Percentiles rank a stretch among this genome's conserved stretches.
These are phyloP conservation scores for Rallus limicola DNA, from an alignment of 2,113 vertebrate species.

Conservation along the genomic window DNA sequence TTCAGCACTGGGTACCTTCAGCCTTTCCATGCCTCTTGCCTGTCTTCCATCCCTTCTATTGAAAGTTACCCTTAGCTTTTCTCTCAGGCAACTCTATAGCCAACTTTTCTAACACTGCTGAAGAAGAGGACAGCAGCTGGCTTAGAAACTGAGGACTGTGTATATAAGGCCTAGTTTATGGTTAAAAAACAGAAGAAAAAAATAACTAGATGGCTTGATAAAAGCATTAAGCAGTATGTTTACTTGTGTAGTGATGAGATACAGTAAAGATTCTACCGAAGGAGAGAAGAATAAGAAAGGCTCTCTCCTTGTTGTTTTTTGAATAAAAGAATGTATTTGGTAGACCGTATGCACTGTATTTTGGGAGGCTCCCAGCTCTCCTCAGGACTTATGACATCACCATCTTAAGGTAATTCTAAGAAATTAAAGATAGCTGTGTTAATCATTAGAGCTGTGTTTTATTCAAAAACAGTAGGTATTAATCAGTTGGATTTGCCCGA, in stretches of 20 bases:
- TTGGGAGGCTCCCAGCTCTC: not conserved
- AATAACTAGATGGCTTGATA: not conserved
- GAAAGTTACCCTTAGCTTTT: not conserved
- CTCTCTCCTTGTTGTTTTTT: not conserved
- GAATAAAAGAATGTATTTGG: not conserved
- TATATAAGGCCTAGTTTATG: fast-evolving
- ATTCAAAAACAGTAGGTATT: not conserved
- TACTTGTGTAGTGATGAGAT: not conserved
- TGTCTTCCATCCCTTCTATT: not conserved
- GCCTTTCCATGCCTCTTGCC: not conserved
- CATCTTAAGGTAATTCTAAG: not conserved
- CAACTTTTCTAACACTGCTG: not conserved
- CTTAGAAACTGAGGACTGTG: not conserved
- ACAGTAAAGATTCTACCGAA: not conserved
- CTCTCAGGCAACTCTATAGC: not conserved
- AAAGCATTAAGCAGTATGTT: not conserved
- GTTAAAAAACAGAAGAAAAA: not conserved
- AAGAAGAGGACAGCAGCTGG: not conserved
- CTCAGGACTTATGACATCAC: not conserved
- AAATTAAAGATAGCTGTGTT: not conserved
- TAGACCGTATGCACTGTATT: not conserved
- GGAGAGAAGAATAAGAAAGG: not conserved
- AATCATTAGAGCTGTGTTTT: not conserved
- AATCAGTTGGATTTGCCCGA: not conserved
- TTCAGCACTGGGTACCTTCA: not conserved